phyloP scores from a whole-genome alignment of 2,113 vertebrate genomes.

The Aphelocoma coerulescens region DNA sequence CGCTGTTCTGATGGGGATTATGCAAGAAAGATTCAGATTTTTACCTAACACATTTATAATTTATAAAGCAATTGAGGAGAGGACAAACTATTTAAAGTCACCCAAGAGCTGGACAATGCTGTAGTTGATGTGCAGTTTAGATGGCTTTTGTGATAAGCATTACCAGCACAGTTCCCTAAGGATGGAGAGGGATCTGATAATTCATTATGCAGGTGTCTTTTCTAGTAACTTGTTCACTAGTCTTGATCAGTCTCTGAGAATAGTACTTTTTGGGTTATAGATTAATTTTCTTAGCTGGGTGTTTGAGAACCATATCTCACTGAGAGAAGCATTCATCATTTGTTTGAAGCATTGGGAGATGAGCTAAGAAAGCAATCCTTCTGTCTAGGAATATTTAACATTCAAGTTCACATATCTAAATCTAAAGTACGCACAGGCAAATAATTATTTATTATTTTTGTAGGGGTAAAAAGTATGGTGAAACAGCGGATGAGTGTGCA shows the following conservation, averaged over 20 bases:
- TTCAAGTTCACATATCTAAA: background rate
- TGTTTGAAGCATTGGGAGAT: background rate
- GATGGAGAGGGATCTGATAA: background rate
- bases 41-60: rapidly evolving
- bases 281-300: background rate
- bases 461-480: constrained; percentile 92
- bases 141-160: background rate
- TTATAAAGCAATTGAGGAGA: background rate
- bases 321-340: background rate
- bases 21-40: background rate
- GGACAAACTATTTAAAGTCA: background rate
- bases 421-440: background rate
- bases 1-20: background rate
- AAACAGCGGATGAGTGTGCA: constrained; percentile 94
- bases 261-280: background rate
- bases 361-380: background rate
- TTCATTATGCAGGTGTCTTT: background rate
- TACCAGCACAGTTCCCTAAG: background rate
- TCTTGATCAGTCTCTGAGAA: background rate
- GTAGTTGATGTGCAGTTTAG: background rate
- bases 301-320: background rate
- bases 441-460: background rate
- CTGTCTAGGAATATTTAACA: background rate
- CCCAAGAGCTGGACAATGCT: rapidly evolving
- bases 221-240: background rate